Conservation (phyloP, 1,140 invertebrate species). For the Lepidurus arcticus region DNA sequence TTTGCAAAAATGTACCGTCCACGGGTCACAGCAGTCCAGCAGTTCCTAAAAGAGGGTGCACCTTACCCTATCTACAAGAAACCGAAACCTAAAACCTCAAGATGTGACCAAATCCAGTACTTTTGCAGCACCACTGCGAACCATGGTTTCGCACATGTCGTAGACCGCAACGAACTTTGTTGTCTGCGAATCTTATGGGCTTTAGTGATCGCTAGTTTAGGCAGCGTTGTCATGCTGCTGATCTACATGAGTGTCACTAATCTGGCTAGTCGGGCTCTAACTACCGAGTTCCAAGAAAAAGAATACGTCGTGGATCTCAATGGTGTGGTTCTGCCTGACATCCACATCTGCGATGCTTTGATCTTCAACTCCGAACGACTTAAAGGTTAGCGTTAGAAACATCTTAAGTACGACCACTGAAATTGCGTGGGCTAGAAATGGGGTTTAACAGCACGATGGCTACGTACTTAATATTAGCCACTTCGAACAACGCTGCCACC, state of each 20-base stretch:
- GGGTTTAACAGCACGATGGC: conserved; percentile 8
- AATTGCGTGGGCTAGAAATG: background rate
- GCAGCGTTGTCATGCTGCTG: background rate
- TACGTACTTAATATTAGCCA: background rate
- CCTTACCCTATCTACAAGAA: background rate
- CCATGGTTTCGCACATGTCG: background rate
- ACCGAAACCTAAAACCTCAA: background rate
- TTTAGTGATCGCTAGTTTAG: background rate
- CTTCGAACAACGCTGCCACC: background rate
- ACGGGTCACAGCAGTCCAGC: background rate
- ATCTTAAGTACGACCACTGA: background rate
- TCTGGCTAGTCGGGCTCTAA: background rate
- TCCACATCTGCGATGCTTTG: background rate
- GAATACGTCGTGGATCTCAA: background rate
- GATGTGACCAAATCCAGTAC: background rate
- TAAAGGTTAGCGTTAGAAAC: background rate
- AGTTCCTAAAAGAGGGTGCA: background rate
- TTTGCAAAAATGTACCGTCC: background rate
- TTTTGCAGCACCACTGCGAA: background rate
- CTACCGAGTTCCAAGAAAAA: background rate
- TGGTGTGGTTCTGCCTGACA: background rate
- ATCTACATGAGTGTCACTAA: background rate
- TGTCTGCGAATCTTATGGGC: background rate
- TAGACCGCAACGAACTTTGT: background rate
- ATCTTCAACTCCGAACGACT: background rate